Base-by-base conservation (phyloP, 2,888 invertebrate species). In the Chalcosyrphus nemorum region DNA sequence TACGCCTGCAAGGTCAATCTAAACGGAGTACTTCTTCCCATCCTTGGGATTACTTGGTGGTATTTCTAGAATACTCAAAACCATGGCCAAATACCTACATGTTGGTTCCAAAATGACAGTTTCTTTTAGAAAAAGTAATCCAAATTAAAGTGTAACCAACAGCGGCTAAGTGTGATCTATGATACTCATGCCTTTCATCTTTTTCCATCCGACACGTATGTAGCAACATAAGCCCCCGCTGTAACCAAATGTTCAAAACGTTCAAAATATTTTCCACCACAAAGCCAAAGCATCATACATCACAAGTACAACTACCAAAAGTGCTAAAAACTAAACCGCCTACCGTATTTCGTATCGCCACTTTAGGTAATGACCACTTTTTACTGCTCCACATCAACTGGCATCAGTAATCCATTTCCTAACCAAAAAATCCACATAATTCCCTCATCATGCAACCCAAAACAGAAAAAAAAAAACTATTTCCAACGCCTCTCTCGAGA, bases 401-500 rank as follows among this genome's bases (percentile, higher is more conserved):
- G 27, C 57, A 43, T 52, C 19, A 11, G n/a, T n/a, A 2, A 15
- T 17, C 38, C 17, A 15, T 4, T 45, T 11, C 19, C 9, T n/a
- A n/a, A n/a, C n/a, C n/a, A n/a, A n/a, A 45, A 43, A 66, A 24
- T 32, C 19, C 43, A 2, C 56, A 63, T 45, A 74, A 74, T 65
- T 2, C 35, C 38, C 9, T 57, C 27, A 9, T 21, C 61, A 61
- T 41, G 2, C 19, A 32, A 35, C n/a, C 17, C 6, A n/a, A 41
- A 70, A 19, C 9, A 29, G 45, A 32, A 9, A 9, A 9, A 32
- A 11, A 32, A 2, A 32, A 32, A 56, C 45, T 38, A 47, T 32
- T 78, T 63, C 15, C 15, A 35, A 70, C 56, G 47, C 47, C 71
- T 45, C 71, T 45, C 50, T 27, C 21, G 32, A 65, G 63, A 65